Base-by-base conservation (phyloP, 2,113 vertebrate genomes). In the Microcebus griseorufus region DNA sequence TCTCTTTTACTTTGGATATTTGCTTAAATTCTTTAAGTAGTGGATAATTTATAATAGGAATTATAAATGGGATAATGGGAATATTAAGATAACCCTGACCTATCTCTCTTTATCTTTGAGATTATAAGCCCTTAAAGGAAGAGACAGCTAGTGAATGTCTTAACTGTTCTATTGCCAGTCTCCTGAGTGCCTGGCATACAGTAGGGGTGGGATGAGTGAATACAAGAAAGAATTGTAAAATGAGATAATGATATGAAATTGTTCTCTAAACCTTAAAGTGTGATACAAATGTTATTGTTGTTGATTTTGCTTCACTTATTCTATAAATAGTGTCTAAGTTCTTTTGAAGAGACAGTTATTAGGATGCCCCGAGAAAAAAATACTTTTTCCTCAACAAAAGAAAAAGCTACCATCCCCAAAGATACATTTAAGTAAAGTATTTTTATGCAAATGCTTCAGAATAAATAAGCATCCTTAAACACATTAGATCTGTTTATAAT, bases 351-450 rank as follows among this genome's bases (percentile, higher is more conserved):
- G 17, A 16, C 4, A 65, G 25, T 80, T 84, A 67, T 80, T 80
- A 32, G 25, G 9, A 42, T 29, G 12, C 5, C 29, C 23, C 82
- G 13, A 84, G 96, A 86, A 58, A 20, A 90, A 93, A 94, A 69
- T 79, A 13, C 3, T 91, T 79, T 92, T 82, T 25, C 53, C 80
- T 84, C 27, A 90, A 72, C 22, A 84, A 96, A 95, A 79, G 37
- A 75, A 69, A 96, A 39, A 75, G 2, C 16, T 85, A 37, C 23
- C 32, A 62, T 85, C 12, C 10, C 32, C 83, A 4, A 83, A 83
- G 22, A 73, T 42, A 23, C n/a, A 53, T 65, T 87, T 94, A 45
- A 69, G 13, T 72, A 45, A 80, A 78, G 10, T 69, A 42, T 62
- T 85, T 95, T 78, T 72, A 78, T 79, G 75, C 25, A 96, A 84